A percentile compares a stretch with the other conserved stretches of the same genome.
Evolutionary conservation across 1,140 invertebrate genomes (phyloP).

Genomic region (Panonychus citri): DNA sequence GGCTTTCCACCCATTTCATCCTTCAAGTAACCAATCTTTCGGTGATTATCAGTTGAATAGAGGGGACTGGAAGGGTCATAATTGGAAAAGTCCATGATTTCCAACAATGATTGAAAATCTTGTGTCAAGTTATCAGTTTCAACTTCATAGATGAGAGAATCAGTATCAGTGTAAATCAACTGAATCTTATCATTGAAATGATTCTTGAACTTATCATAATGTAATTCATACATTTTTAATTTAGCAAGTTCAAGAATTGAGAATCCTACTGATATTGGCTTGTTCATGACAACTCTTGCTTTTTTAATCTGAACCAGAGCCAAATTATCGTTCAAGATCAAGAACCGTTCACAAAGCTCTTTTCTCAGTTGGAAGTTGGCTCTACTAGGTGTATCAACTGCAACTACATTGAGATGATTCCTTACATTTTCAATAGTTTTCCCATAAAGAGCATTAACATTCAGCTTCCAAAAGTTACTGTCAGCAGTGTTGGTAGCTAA

Average conservation of each 20-base stretch:
- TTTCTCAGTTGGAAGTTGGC: too few relatives aligned
- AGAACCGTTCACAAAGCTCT: too few relatives aligned
- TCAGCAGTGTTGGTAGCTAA: constrained; percentile 17
- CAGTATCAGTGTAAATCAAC: constrained; percentile 10
- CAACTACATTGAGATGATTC: constrained; percentile 1
- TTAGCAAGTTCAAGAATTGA: constrained; percentile 17
- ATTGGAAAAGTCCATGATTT: constrained; percentile 11
- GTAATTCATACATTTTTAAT: not conserved
- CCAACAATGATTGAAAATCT: constrained; percentile 11
- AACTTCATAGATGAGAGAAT: constrained; percentile 10
- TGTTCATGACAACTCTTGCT: constrained; percentile 12
- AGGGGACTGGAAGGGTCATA: constrained; percentile 9
- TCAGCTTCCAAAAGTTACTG: constrained; percentile 20
- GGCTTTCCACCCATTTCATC: constrained; percentile 24
- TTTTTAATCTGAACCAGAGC: constrained; percentile 9
- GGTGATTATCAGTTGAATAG: constrained; percentile 22
- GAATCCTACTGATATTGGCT: constrained; percentile 18
- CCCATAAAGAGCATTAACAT: constrained; percentile 27
- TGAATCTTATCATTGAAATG: too few relatives aligned
- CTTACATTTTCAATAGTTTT: constrained; percentile 24
- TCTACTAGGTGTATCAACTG: too few relatives aligned
- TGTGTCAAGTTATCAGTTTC: constrained; percentile 11
- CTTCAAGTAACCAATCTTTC: constrained; percentile 27
- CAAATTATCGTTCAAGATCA: too few relatives aligned
- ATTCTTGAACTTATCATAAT: too few relatives aligned